These are phyloP conservation scores for Osedax fenrisi DNA, from an alignment of 2,888 invertebrate species.

Conservation along the genomic window DNA sequence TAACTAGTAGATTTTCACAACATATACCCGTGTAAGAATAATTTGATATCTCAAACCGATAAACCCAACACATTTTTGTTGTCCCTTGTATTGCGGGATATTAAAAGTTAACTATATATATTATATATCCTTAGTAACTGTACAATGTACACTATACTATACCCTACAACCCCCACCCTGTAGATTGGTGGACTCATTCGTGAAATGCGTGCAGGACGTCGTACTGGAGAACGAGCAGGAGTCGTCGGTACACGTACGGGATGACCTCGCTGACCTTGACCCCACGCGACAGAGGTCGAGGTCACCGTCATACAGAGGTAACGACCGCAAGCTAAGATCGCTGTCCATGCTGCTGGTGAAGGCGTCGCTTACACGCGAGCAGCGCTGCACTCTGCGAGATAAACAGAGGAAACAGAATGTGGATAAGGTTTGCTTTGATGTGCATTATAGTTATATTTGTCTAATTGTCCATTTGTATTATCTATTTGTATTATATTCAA, in stretches of 20 bases:
- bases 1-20: too few species aligned
- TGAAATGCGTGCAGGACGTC: not conserved
- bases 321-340: not conserved
- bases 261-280: not conserved
- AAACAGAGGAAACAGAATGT: not conserved
- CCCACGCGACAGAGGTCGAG: too few species aligned
- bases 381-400: not conserved
- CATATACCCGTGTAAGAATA: too few species aligned
- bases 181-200: not conserved
- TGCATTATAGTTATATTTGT: too few species aligned
- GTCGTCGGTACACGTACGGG: not conserved
- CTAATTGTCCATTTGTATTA: too few species aligned
- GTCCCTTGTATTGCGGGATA: too few species aligned
- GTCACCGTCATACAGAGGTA: not conserved
- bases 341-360: not conserved
- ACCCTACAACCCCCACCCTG: not conserved
- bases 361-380: not conserved
- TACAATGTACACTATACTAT: too few species aligned
- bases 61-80: too few species aligned
- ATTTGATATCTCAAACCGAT: not conserved
- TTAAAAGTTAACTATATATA: too few species aligned
- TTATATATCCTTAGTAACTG: too few species aligned
- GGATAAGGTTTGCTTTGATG: not conserved
- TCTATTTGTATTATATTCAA: too few species aligned
- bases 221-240: not conserved